Evolutionary conservation across 2,113 vertebrate species (phyloP), one percentile per base, ranked within the genome.

Genomic region (Choloepus hoffmanni): DNA sequence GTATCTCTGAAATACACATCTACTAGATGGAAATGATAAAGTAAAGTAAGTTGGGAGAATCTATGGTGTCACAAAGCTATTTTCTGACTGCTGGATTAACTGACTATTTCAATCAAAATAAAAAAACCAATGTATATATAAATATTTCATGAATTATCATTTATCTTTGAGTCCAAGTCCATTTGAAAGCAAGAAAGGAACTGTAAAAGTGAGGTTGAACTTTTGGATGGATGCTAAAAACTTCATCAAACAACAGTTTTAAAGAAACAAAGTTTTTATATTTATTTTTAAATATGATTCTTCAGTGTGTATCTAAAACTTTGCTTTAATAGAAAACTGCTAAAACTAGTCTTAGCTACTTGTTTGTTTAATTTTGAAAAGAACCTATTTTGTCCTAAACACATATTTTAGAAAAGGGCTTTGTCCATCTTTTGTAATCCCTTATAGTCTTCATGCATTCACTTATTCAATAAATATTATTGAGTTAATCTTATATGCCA

Each of bases 21-120:
- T 63, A 50, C 19, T 26, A 36, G 11, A 0, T 53, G 43, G 90
- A 74, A 86, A 85, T 78, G 23, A 79, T 94, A 83, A 85, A 85
- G 21, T n/a, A 87, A 86, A 90, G 16, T 48, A 43, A 79, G 1
- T 89, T 87, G 26, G 3, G 15, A 10, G 4, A 16, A 84, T 84
- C 21, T 72, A 63, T 45, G 50, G 65, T 4, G 36, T 77, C n/a
- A 63, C 43, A 67, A 86, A 94, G 50, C 1, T 45, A 53, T 48
- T 89, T 95, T 87, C 4, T 90, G 70, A 7, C 33, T 96, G 12
- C 60, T 95, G 19, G 36, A 67, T 72, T 82, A 43, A 87, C 19
- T 81, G 40, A 68, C 77, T 90, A 43, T 58, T 88, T 82, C 36
- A 72, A 70, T 43, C 2, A 40, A 93, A 76, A 67, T 79, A 3